These are phyloP conservation scores for Xiphophorus maculatus DNA, from an alignment of 2,113 vertebrate genomes.

Conservation along the genomic window DNA sequence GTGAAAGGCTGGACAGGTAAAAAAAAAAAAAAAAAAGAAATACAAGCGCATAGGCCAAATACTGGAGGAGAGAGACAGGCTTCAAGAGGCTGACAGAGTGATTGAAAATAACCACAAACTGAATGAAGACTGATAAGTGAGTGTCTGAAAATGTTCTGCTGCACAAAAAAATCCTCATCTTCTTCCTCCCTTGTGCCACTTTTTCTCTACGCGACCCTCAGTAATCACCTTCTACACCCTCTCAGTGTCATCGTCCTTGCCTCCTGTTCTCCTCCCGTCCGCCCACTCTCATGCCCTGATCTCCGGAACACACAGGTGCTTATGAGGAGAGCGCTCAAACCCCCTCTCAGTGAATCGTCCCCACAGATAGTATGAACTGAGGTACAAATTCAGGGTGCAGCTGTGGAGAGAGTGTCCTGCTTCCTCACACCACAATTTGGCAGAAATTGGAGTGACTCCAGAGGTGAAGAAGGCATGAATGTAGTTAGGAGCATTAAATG, in stretches of 20 bases:
- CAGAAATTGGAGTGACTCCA: constrained; percentile 48
- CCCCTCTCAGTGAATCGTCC: constrained; percentile 31
- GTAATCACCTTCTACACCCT: constrained; percentile 60
- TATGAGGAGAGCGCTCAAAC: constrained; percentile 55
- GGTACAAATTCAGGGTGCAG: constrained; percentile 20
- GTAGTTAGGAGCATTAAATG: constrained; percentile 1
- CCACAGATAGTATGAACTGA: constrained; percentile 15
- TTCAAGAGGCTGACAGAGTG: constrained; percentile 17
- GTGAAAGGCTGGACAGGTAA: constrained; percentile 35
- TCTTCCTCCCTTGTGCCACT: constrained; percentile 34
- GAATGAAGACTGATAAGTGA: constrained; percentile 28
- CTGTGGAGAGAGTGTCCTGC: not conserved
- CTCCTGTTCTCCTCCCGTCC: constrained; percentile 36
- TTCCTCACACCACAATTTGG: constrained; percentile 28
- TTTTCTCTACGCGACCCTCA: constrained; percentile 36
- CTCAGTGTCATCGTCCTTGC: constrained; percentile 46
- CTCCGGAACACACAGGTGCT: constrained; percentile 49
- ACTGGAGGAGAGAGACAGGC: constrained; percentile 4
- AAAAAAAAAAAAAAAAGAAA: constrained; percentile 18
- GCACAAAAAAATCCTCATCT: constrained; percentile 32
- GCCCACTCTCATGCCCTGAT: constrained; percentile 42
- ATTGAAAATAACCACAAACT: constrained; percentile 54
- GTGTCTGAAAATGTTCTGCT: constrained; percentile 14
- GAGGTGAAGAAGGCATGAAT: constrained; percentile 22
- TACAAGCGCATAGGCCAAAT: constrained; percentile 35